phyloP scores from a whole-genome alignment of 2,888 invertebrate genomes.

The Isoperla grammatica region DNA sequence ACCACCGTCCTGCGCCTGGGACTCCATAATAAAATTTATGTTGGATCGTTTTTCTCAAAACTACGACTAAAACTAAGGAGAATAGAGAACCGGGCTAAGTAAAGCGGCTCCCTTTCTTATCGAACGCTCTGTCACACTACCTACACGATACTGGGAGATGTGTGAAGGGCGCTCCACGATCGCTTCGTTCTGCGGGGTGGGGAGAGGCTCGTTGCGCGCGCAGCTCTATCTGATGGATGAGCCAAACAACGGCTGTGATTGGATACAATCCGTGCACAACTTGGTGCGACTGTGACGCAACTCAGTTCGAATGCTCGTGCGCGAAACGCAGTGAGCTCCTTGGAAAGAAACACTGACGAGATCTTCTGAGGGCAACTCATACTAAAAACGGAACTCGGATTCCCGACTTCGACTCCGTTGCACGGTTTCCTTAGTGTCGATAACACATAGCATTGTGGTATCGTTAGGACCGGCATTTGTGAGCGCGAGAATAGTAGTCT shows the following conservation, averaged over 20 bases:
- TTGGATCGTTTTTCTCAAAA: constrained; percentile 38
- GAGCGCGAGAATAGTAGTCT: no score
- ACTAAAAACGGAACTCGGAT: not conserved
- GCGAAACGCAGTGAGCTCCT: constrained; percentile 14
- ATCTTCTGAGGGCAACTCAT: constrained; percentile 1
- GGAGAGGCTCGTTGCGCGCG: constrained; percentile 43
- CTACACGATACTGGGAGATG: constrained; percentile 62
- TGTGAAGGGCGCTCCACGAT: constrained; percentile 50
- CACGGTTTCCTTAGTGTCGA: no score
- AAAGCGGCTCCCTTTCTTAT: constrained; percentile 56
- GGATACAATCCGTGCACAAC: constrained; percentile 45
- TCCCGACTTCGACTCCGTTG: no score
- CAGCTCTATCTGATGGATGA: constrained; percentile 42
- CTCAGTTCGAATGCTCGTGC: constrained; percentile 25
- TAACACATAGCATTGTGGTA: no score
- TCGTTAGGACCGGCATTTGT: no score
- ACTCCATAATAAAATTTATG: constrained; percentile 54
- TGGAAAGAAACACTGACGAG: not conserved
- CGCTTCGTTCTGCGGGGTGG: constrained; percentile 48
- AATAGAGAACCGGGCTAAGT: constrained; percentile 46
- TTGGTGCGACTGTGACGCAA: constrained; percentile 41
- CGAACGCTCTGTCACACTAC: constrained; percentile 58
- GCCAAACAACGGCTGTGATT: constrained; percentile 46
- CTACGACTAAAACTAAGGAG: constrained; percentile 55
- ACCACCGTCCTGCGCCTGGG: constrained; percentile 71